Conservation (phyloP, 2,113 vertebrate species). For the Anolis carolinensis region DNA sequence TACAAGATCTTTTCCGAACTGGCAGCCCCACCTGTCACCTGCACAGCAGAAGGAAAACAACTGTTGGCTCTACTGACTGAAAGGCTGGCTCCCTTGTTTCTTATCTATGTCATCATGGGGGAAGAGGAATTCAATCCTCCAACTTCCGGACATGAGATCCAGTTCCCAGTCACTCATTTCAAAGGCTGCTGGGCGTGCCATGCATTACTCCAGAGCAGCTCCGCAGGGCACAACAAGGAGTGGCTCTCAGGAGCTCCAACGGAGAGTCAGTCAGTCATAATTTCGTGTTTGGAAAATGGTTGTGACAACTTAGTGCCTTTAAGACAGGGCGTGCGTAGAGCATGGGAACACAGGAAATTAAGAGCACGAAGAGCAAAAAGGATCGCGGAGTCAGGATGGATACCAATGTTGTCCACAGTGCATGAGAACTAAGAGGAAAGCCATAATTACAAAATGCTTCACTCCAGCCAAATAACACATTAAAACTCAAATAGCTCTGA, state of each 20-base stretch:
- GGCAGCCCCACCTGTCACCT: constrained; percentile 11
- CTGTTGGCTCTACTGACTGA: not conserved
- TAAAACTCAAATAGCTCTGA: not conserved
- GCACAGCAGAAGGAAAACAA: not conserved
- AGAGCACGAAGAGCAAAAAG: not conserved
- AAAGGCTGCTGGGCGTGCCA: not conserved
- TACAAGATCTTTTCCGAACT: accelerated
- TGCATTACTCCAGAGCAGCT: constrained; percentile 25
- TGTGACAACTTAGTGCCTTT: accelerated
- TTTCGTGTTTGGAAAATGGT: not conserved
- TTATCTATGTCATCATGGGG: accelerated
- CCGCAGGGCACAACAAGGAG: constrained; percentile 6
- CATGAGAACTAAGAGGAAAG: not conserved
- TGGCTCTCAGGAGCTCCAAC: accelerated
- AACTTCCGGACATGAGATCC: accelerated
- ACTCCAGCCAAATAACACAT: not conserved
- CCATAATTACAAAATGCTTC: not conserved
- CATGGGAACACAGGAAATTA: accelerated
- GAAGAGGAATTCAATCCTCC: not conserved
- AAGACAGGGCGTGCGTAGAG: not conserved
- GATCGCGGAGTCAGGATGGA: accelerated
- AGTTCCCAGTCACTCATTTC: constrained; percentile 1
- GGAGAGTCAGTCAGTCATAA: not conserved
- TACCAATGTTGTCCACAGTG: not conserved
- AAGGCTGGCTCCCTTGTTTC: constrained; percentile 3